Conservation (phyloP, 2,113 vertebrate species). For the Coptodon bakossiorum region DNA sequence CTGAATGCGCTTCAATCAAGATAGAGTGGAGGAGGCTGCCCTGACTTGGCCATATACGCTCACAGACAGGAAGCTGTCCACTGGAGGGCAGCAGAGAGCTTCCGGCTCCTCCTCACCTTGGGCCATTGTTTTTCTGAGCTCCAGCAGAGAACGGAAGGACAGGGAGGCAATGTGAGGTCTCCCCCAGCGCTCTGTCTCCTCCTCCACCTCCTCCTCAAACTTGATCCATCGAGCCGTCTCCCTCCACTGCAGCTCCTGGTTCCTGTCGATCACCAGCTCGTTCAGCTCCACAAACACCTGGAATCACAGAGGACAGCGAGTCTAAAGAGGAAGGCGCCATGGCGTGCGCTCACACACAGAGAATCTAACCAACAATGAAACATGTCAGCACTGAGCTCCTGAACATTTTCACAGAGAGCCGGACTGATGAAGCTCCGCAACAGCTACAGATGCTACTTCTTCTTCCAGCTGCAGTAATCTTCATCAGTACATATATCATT, state of each 20-base stretch:
- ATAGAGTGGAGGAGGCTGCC: background rate
- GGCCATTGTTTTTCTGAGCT: conserved; percentile 82
- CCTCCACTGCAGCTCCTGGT: conserved; percentile 92
- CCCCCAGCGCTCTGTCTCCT: conserved; percentile 89
- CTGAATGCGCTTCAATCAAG: background rate
- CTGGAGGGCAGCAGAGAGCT: background rate
- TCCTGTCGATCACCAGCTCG: conserved; percentile 85
- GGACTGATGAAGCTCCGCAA: background rate
- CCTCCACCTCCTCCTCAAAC: conserved; percentile 90
- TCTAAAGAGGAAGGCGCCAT: background rate
- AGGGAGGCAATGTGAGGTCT: conserved; percentile 85
- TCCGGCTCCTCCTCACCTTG: conserved; percentile 69
- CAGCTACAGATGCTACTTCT: background rate
- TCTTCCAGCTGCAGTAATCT: background rate
- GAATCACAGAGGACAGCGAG: background rate
- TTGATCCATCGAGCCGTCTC: conserved; percentile 92
- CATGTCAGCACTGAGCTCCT: background rate
- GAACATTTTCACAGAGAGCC: background rate
- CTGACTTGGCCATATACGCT: background rate
- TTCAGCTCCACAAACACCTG: conserved; percentile 94
- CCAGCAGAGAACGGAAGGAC: conserved; percentile 86
- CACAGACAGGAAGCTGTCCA: background rate
- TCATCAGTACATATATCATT: background rate
- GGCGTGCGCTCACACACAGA: background rate
- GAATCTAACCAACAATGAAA: background rate